Conservation (phyloP, 2,797 vertebrate species). For the Choloepus didactylus region DNA sequence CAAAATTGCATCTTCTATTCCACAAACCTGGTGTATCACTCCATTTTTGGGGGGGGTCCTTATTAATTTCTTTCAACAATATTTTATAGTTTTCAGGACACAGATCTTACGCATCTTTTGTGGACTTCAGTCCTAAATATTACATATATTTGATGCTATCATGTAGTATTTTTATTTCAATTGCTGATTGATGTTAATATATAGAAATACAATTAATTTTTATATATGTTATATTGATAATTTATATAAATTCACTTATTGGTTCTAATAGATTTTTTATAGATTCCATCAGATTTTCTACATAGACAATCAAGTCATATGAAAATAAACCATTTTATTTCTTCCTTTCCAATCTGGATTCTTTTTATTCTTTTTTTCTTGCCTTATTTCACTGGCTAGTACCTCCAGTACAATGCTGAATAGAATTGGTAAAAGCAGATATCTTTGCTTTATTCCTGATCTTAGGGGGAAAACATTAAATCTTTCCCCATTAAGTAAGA, state of each 20-base stretch:
- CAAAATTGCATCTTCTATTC: not conserved
- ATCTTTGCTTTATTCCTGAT: constrained; percentile 14
- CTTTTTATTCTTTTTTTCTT: constrained; percentile 56
- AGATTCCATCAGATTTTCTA: constrained; percentile 37
- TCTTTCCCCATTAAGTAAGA: not conserved
- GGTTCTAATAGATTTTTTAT: not conserved
- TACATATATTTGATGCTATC: constrained; percentile 8
- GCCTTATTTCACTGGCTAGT: not conserved
- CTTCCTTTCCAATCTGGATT: not conserved
- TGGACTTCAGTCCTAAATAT: constrained; percentile 36
- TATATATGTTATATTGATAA: constrained; percentile 12
- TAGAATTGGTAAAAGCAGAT: not conserved
- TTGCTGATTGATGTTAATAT: not conserved
- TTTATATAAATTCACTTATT: constrained; percentile 41
- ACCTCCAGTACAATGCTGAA: not conserved
- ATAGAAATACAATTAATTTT: constrained; percentile 14
- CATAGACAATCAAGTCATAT: not conserved
- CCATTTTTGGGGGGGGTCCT: not conserved
- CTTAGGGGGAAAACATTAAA: not conserved
- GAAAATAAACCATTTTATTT: constrained; percentile 58
- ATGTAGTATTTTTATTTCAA: constrained; percentile 36
- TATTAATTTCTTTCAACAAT: not conserved
- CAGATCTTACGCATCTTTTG: not conserved
- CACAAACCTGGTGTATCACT: not conserved
- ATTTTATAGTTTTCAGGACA: constrained; percentile 48